Evolutionary conservation across 2,888 invertebrate genomes (phyloP), one percentile per base, ranked within the genome.

Genomic region (Eilema sororculum): DNA sequence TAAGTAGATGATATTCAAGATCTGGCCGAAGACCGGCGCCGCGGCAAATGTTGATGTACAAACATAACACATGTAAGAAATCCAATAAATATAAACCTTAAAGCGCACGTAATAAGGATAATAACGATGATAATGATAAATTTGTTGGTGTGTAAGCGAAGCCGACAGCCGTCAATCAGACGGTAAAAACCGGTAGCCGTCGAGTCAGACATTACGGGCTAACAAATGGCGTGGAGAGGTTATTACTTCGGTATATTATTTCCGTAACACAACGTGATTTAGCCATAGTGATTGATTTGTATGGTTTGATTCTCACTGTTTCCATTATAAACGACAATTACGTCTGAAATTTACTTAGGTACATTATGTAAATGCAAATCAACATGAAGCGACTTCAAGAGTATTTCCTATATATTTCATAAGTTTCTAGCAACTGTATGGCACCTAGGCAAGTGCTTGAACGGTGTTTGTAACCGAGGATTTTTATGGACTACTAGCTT

Each of bases 111-210:
- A 30, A 66, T 75, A 84, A 63, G 69, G 71, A 56, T 66, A 62
- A 56, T 58, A 62, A 69, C 58, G 61, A 60, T 61, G 65, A 65
- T 69, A 71, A 67, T 71, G 67, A 67, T 85, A 88, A 86, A 65
- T 78, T 90, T 83, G 92, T 82, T 82, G 73, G 78, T 76, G 77
- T 78, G 89, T 92, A 92, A 93, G 90, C 92, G 90, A 88, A 93
- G 93, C 94, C 93, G 95, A 94, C 95, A 95, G 93, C 92, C 94
- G 95, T 95, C 95, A 94, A 95, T 95, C 95, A 93, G 89, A 89
- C 92, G 92, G 90, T 94, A 93, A 95, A 94, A 95, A 95, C 95
- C 95, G 95, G 95, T 95, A 95, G 95, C 94, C 85, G 90, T 86
- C 88, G 89, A 90, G 88, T 89, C 92, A 91, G 92, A 93, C 90